A percentile compares a stretch with the other conserved stretches of the same genome.
These are phyloP conservation scores for Mimachlamys varia DNA, from an alignment of 2,888 invertebrate species.

Conservation along the genomic window DNA sequence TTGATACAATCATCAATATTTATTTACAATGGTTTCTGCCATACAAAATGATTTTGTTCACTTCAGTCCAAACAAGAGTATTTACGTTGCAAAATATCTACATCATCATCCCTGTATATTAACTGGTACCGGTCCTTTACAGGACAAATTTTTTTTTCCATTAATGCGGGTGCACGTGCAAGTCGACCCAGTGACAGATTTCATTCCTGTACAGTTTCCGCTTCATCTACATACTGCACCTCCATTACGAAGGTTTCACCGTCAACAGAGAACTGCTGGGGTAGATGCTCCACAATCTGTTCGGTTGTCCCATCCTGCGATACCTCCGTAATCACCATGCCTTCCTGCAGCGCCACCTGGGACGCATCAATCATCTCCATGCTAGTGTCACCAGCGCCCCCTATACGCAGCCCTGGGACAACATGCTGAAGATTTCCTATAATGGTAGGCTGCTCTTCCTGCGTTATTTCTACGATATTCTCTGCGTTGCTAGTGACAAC, in stretches of 20 bases:
- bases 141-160: no score
- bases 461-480: neutral
- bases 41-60: no score
- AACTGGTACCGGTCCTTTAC: no score
- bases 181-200: neutral
- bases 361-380: neutral
- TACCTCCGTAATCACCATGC: neutral
- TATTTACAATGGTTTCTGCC: no score
- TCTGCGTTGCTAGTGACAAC: neutral
- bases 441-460: neutral
- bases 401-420: neutral
- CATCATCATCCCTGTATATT: no score
- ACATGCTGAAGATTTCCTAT: slow-evolving; percentile 27
- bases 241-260: slow-evolving; percentile 52
- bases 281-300: slow-evolving; percentile 44
- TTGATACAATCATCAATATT: no score
- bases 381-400: neutral
- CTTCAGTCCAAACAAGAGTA: no score
- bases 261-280: slow-evolving; percentile 47
- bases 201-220: neutral
- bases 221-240: slow-evolving; percentile 52
- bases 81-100: no score
- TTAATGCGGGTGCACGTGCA: no score
- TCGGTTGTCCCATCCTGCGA: slow-evolving; percentile 25
- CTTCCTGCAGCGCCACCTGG: neutral